phyloP scores from a whole-genome alignment of 1,140 invertebrate genomes.

The Rhizoglyphus robini region DNA sequence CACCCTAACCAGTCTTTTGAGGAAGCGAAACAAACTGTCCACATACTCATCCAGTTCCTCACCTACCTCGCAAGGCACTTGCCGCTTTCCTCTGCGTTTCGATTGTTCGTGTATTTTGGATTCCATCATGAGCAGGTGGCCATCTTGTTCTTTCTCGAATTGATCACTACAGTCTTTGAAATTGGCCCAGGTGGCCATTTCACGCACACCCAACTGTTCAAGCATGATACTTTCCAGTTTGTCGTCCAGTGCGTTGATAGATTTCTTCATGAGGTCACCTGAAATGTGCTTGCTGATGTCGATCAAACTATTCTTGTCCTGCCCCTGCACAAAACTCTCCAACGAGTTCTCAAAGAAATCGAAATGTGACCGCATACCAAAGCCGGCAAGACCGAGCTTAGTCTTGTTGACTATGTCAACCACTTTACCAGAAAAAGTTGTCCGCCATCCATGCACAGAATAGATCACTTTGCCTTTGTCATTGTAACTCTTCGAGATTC shows the following conservation, averaged over 20 bases:
- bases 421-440: constrained; percentile 22
- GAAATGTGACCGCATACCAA: constrained; percentile 11
- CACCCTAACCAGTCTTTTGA: constrained; percentile 25
- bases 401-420: constrained; percentile 3
- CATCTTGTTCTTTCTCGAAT: not conserved
- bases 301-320: not conserved
- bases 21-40: constrained; percentile 28
- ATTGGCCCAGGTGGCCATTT: constrained; percentile 5
- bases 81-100: constrained; percentile 21
- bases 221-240: not conserved
- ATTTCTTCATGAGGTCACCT: not conserved
- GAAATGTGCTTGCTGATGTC: constrained; percentile 2
- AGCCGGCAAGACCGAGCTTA: not conserved
- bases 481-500: not conserved
- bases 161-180: not conserved
- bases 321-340: not conserved
- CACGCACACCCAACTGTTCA: constrained; percentile 4
- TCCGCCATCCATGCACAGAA: constrained; percentile 12
- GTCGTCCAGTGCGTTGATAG: constrained; percentile 4
- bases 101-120: not conserved
- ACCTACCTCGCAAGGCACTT: constrained; percentile 29
- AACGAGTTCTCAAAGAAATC: not conserved
- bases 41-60: constrained; percentile 30
- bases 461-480: constrained; percentile 24
- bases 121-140: constrained; percentile 3